Evolutionary conservation across 2,888 invertebrate species (phyloP).

Genomic region (Drosophila multiciliata): DNA sequence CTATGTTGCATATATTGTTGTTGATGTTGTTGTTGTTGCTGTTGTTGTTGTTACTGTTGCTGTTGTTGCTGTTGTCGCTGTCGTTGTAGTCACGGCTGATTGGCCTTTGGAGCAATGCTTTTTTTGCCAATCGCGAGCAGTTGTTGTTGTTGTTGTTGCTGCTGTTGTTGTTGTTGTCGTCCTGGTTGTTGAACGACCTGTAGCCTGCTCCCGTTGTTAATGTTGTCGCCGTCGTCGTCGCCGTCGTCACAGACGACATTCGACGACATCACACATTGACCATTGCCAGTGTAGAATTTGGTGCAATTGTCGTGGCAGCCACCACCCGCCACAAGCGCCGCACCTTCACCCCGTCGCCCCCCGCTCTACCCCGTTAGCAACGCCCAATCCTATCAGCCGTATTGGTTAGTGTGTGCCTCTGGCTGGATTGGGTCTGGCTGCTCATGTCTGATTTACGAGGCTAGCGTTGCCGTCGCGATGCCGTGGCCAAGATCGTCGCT

Average conservation of each 20-base stretch:
- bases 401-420: slow-evolving; percentile 1
- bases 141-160: slow-evolving; percentile 16
- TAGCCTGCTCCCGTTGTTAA: slow-evolving; percentile 76
- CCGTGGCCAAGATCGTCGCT: slow-evolving; percentile 68
- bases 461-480: slow-evolving; percentile 34
- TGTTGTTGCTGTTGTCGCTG: slow-evolving; percentile 31
- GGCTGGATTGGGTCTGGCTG: slow-evolving; percentile 7
- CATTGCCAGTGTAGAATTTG: slow-evolving; percentile 70
- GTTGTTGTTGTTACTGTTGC: slow-evolving; percentile 15
- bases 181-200: slow-evolving; percentile 57
- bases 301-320: slow-evolving; percentile 66
- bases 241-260: slow-evolving; percentile 81
- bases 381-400: slow-evolving; percentile 1
- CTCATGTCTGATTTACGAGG: slow-evolving; percentile 73
- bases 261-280: slow-evolving; percentile 83
- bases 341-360: neutral
- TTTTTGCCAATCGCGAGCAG: slow-evolving; percentile 59
- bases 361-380: neutral
- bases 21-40: slow-evolving; percentile 24
- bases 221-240: slow-evolving; percentile 68
- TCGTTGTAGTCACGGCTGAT: slow-evolving; percentile 70
- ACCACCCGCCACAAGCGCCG: slow-evolving; percentile 10
- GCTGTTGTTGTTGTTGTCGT: slow-evolving; percentile 18
- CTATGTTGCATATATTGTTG: slow-evolving; percentile 32
- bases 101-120: slow-evolving; percentile 62